These are phyloP conservation scores for Toxotes chatareus DNA, from an alignment of 2,113 vertebrate species.

Conservation along the genomic window DNA sequence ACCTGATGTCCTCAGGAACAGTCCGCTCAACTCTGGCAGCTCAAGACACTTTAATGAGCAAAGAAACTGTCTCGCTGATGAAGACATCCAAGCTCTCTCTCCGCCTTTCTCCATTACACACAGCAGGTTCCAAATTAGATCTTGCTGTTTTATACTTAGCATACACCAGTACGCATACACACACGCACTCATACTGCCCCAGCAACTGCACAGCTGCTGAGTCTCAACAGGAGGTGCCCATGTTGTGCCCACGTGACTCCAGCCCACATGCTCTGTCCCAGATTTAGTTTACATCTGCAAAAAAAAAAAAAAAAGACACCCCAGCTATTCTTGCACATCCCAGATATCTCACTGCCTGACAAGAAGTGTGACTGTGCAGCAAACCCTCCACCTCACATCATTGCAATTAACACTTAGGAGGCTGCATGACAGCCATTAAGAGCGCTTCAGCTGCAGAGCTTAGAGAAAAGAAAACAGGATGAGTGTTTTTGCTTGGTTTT, in stretches of 20 bases:
- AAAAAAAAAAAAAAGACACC: conserved; percentile 33
- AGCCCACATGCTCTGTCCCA: conserved; percentile 47
- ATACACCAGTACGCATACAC: conserved; percentile 27
- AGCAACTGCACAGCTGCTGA: conserved; percentile 61
- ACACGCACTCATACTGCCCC: conserved; percentile 26
- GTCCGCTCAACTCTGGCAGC: conserved; percentile 21
- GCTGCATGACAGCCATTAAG: conserved; percentile 19
- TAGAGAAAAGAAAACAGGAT: conserved; percentile 6
- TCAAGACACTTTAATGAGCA: conserved; percentile 20
- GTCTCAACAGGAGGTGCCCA: conserved; percentile 51
- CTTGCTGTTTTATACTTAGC: conserved; percentile 26
- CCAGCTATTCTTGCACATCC: conserved; percentile 51
- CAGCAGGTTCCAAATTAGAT: conserved; percentile 36
- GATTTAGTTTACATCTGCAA: conserved; percentile 57
- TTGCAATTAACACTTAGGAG: conserved; percentile 40
- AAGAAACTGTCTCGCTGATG: conserved; percentile 23
- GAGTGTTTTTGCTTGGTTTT: not conserved
- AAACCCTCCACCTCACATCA: not conserved
- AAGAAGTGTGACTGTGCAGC: conserved; percentile 32
- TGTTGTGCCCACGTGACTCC: conserved; percentile 58
- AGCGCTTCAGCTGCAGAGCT: conserved; percentile 13
- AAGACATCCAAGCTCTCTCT: conserved; percentile 23
- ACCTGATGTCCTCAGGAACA: conserved; percentile 17
- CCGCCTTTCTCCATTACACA: conserved; percentile 35
- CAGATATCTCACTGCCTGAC: conserved; percentile 37